Evolutionary conservation across 2,888 invertebrate species (phyloP), one percentile per base, ranked within the genome.

Genomic region (Thereva nobilitata): DNA sequence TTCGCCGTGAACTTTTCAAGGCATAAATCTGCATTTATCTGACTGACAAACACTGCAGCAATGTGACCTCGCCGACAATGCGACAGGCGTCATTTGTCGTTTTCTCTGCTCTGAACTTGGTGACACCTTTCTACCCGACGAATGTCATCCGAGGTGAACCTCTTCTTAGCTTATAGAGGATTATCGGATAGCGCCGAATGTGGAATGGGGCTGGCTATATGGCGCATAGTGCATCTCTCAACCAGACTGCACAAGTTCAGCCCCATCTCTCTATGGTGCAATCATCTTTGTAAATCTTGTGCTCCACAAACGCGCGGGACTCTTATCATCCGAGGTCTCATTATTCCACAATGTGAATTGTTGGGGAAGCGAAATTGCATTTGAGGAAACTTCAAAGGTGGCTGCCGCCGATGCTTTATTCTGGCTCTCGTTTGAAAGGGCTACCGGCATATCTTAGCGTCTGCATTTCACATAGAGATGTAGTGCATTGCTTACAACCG

Each of bases 51-150:
- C 47, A 54, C 47, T 64, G 44, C 35, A 34, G 35, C 10, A 44
- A 53, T 53, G 54, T 64, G 68, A 67, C 68, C 68, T 67, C 50
- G 57, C 64, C 63, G 66, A 68, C 68, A 68, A 68, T 66, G 63
- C 66, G 68, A 68, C 68, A 68, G 68, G 40, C 66, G 56, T 68
- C 68, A 68, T 68, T 68, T 68, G 68, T 68, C 68, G 68, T 64
- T 57, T 54, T 57, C 59, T 44, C 38, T 53, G 52, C 53, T 45
- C 45, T 66, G 59, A 59, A 59, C 45, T 23, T 64, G 64, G 53
- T 64, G 64, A 64, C 64, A 64, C 64, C 64, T 64, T 64, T 64
- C 64, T 64, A 54, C 44, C 37, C 64, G 47, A 64, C 44, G 47
- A 38, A 64, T 64, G 64, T 64, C 54, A 64, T 23, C 45, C 61